Evolutionary conservation across 2,888 invertebrate species (phyloP).

Genomic region (Mesorhabditis spiculigera): DNA sequence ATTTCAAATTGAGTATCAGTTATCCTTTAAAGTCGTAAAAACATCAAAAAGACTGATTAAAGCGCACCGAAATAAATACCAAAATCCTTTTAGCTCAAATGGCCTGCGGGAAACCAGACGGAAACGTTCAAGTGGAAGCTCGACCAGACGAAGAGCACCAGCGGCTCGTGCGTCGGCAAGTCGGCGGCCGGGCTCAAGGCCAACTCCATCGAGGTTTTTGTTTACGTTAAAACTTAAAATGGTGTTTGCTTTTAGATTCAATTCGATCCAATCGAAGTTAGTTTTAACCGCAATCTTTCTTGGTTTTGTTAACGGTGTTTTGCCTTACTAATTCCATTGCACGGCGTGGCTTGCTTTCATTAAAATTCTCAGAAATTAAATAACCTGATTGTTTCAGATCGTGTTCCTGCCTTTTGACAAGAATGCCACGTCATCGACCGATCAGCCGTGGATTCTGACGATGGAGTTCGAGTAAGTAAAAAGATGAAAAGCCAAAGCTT

Average conservation of each 20-base stretch:
- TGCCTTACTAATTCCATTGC: too few relatives aligned
- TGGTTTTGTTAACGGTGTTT: too few relatives aligned
- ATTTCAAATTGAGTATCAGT: not conserved
- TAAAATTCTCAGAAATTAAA: too few relatives aligned
- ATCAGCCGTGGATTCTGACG: too few relatives aligned
- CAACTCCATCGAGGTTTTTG: not conserved
- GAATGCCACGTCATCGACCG: too few relatives aligned
- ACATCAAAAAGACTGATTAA: not conserved
- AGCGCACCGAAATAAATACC: not conserved
- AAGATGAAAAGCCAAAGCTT: too few relatives aligned
- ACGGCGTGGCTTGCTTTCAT: too few relatives aligned
- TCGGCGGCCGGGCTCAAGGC: not conserved
- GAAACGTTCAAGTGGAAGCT: conserved; percentile 23
- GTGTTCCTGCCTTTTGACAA: too few relatives aligned
- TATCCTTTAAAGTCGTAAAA: too few relatives aligned
- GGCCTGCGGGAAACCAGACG: conserved; percentile 16
- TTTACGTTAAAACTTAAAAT: not conserved
- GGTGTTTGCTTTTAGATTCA: not conserved
- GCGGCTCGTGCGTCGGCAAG: conserved; percentile 27
- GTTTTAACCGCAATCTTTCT: too few relatives aligned
- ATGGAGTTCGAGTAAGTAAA: too few relatives aligned
- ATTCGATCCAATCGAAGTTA: not conserved
- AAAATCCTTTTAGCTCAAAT: not conserved
- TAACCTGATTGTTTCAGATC: not conserved
- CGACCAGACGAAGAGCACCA: conserved; percentile 19